A percentile compares a stretch with the other conserved stretches of the same genome.
Evolutionary conservation across 2,888 invertebrate species (phyloP).

Genomic region (Octonoba sinensis): DNA sequence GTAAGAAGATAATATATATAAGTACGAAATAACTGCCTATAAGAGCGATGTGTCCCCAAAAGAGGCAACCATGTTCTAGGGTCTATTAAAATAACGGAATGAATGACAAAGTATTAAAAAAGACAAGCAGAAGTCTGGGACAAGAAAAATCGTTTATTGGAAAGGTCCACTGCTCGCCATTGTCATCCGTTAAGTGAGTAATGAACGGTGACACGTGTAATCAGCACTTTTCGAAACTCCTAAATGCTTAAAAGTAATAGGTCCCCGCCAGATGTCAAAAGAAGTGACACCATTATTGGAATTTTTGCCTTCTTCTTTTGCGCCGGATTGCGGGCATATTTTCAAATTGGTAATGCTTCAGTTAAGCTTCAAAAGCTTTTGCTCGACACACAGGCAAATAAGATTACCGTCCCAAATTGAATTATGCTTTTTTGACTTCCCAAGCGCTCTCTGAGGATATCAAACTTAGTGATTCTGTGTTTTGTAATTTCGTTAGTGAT

Average conservation of each 20-base stretch:
- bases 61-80: conserved; percentile 8
- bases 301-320: conserved; percentile 28
- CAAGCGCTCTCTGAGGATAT: no score
- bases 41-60: no score
- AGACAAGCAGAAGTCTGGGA: conserved; percentile 21
- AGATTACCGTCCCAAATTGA: no score
- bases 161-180: conserved; percentile 33
- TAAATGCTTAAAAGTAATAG: conserved; percentile 60
- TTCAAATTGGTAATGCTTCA: conserved; percentile 21
- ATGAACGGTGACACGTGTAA: conserved; percentile 57
- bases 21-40: no score
- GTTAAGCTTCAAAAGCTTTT: conserved; percentile 28
- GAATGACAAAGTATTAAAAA: conserved; percentile 15
- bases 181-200: conserved; percentile 53
- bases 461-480: no score
- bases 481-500: no score
- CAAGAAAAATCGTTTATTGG: conserved; percentile 60
- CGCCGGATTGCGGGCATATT: conserved; percentile 5
- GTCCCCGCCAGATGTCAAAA: conserved; percentile 32
- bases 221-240: conserved; percentile 43
- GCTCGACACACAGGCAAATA: no score
- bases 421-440: no score
- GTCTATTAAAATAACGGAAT: conserved; percentile 49
- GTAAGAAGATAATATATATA: no score
- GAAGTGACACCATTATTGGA: conserved; percentile 46